phyloP scores from a whole-genome alignment of 53 echinoderm and acorn worm genomes.

The Arbacia lixula region DNA sequence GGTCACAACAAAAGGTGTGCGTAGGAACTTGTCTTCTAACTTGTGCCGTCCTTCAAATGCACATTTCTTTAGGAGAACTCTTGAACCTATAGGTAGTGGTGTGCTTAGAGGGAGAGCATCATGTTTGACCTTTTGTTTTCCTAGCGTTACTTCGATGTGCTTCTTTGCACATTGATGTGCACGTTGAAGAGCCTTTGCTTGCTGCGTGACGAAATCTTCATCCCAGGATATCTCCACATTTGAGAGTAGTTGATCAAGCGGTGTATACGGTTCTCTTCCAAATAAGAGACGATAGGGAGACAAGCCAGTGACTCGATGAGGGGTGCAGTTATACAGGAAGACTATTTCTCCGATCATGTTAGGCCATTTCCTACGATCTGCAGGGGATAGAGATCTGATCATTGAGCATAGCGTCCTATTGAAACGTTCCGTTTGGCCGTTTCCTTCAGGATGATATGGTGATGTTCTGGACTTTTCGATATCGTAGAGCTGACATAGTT shows the following conservation, averaged over 20 bases:
- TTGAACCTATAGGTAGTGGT: conserved; percentile 17
- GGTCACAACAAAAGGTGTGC: conserved; percentile 54
- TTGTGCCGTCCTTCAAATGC: conserved; percentile 68
- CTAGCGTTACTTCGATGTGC: conserved; percentile 14
- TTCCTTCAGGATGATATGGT: conserved; percentile 69
- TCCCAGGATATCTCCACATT: conserved; percentile 39
- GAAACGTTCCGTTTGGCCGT: conserved; percentile 66
- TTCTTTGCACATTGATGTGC: conserved; percentile 17
- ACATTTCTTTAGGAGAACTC: conserved; percentile 54
- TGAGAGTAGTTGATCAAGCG: conserved; percentile 56
- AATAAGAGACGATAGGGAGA: conserved; percentile 61
- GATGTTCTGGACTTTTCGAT: conserved; percentile 55
- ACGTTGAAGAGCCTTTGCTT: conserved; percentile 25
- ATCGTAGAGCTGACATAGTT: conserved; percentile 42
- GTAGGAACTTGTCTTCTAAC: conserved; percentile 55
- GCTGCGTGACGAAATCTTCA: conserved; percentile 49
- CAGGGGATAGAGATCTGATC: conserved; percentile 59
- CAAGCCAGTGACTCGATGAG: conserved; percentile 59
- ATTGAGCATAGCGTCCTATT: conserved; percentile 60
- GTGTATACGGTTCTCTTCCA: conserved; percentile 64
- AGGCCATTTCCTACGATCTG: conserved; percentile 58
- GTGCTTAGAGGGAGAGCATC: background rate
- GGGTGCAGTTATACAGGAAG: conserved; percentile 64
- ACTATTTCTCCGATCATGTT: conserved; percentile 53
- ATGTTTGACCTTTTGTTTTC: conserved; percentile 27